Conservation (phyloP, 2,797 vertebrate genomes). For the Zalophus californianus region DNA sequence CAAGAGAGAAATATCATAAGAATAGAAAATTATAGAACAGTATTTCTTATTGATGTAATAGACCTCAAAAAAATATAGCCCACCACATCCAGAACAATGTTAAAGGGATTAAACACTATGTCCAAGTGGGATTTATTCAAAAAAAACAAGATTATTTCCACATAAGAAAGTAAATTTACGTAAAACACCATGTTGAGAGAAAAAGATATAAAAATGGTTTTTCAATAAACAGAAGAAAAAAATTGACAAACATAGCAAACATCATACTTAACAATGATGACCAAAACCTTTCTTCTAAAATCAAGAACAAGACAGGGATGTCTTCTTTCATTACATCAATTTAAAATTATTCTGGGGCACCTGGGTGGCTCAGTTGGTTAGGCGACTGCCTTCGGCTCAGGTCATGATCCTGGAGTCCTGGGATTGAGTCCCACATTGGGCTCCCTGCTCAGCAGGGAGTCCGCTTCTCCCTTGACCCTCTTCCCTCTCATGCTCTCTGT, state of each 20-base stretch:
- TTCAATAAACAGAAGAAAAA: neutral
- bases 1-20: neutral
- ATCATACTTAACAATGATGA: neutral
- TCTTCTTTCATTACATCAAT: neutral
- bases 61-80: neutral
- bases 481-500: no score
- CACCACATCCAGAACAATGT: neutral
- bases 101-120: neutral
- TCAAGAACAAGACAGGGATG: neutral
- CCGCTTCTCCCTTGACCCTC: no score
- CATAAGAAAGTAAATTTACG: neutral
- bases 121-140: neutral
- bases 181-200: neutral
- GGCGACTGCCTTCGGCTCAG: no score
- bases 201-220: neutral
- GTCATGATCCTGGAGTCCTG: no score
- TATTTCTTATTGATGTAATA: neutral
- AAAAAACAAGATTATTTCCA: neutral
- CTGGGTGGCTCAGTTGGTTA: no score
- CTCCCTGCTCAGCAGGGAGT: no score
- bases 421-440: no score
- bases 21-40: neutral
- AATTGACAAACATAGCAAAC: neutral
- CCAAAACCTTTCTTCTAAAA: neutral
- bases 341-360: neutral